Percentiles rank a stretch among this genome's conserved stretches.
Evolutionary conservation across 1,140 invertebrate species (phyloP).

Genomic region (Potamilus streckersoni): DNA sequence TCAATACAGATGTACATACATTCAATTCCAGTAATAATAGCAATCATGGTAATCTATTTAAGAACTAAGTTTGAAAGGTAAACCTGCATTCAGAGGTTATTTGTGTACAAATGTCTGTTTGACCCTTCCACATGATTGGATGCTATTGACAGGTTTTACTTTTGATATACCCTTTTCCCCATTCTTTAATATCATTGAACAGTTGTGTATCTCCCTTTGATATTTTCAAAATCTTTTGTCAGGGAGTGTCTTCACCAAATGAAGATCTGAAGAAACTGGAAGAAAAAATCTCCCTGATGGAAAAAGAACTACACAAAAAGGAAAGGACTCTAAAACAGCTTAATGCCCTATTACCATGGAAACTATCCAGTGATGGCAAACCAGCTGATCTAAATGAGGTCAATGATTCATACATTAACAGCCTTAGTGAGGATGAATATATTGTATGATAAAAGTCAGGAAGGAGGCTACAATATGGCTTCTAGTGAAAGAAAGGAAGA

Average conservation of each 20-base stretch:
- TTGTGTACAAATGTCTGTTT: too few species aligned
- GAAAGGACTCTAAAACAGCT: conserved; percentile 27
- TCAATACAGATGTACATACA: too few species aligned
- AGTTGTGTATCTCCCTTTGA: background rate
- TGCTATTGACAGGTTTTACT: too few species aligned
- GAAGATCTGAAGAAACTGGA: conserved; percentile 23
- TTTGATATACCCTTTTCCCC: too few species aligned
- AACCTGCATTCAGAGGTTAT: too few species aligned
- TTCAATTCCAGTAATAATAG: too few species aligned
- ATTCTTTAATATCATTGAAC: background rate
- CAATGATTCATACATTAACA: background rate
- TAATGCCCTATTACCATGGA: conserved; percentile 26
- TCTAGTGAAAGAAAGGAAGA: too few species aligned
- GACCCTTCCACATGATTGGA: too few species aligned
- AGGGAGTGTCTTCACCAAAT: conserved; percentile 7
- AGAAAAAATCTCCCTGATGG: conserved; percentile 17
- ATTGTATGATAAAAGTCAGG: conserved; percentile 14
- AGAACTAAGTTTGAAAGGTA: too few species aligned
- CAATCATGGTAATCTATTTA: too few species aligned
- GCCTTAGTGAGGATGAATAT: conserved; percentile 32
- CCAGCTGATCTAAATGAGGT: conserved; percentile 14
- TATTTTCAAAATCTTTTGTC: background rate
- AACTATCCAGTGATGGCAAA: conserved; percentile 15
- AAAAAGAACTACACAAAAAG: conserved; percentile 24
- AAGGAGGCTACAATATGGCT: too few species aligned